Base-by-base conservation (phyloP, 53 echinoderm and acorn worm species). In the Antedon mediterranea region DNA sequence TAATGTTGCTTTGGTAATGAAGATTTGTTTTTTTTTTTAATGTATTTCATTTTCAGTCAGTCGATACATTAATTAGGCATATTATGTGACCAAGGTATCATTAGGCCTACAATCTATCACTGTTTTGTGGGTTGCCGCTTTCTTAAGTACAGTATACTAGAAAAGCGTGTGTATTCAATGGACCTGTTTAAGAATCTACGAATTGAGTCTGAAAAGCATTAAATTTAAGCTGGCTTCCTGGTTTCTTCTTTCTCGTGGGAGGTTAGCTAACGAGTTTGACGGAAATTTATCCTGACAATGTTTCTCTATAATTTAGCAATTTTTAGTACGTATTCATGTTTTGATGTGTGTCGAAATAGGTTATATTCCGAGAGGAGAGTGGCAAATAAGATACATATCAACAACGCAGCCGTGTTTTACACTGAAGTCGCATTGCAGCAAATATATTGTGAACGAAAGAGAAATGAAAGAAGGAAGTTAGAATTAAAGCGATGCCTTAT, bases 301-400 rank as follows among this genome's bases (percentile, higher is more conserved):
- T 57, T 57, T 57, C 57, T 57, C 57, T 57, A 57, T 57, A 57
- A 57, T 57, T 57, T 57, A 57, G 57, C 57, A 57, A 57, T 57
- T 57, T 57, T 57, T 57, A 57, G 57, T 57, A 18, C 57, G 57
- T 57, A 57, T 57, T 18, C 57, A 57, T 57, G 57, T 57, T 57
- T 57, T 57, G 57, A 57, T 57, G 57, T 57, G 57, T 57, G 57
- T 57, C 57, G 57, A 57, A n/a, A 57, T 57, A 57, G 23, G 57
- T 57, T 18, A 57, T 57, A 57, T 57, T 57, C 57, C 57, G 57
- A 57, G 57, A 57, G 57, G 57, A 57, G 57, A 57, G 57, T 57
- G 57, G 57, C 57, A 57, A 57, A 57, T 57, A 57, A 57, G 57
- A 57, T 57, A 57, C 57, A 57, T 57, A 57, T 57, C 57, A 57